Conservation (phyloP, 1,140 invertebrate genomes). For the Drosophila takahashii region DNA sequence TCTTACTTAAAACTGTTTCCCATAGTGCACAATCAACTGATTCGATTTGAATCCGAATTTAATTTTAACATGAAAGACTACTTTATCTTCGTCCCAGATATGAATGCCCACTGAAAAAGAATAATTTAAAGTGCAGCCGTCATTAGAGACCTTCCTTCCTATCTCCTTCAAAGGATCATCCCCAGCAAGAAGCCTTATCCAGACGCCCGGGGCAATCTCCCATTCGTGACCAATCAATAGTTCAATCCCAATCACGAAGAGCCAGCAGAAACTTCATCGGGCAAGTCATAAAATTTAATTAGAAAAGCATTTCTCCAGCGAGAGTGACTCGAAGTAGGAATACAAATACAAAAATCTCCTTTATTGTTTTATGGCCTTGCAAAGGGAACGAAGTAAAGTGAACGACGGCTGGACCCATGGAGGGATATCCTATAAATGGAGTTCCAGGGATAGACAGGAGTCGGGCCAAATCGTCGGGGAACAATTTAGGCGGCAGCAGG, state of each 20-base stretch:
- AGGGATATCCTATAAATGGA: conserved; percentile 54
- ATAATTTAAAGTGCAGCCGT: conserved; percentile 32
- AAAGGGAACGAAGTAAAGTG: conserved; percentile 46
- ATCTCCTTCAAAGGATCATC: conserved; percentile 34
- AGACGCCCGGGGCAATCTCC: conserved; percentile 18
- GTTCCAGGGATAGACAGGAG: conserved; percentile 30
- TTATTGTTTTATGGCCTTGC: conserved; percentile 75
- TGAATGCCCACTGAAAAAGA: conserved; percentile 12
- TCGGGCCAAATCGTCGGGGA: conserved; percentile 45
- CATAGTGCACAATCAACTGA: not conserved
- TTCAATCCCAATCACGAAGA: conserved; percentile 57
- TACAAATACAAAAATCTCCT: conserved; percentile 58
- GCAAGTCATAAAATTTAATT: conserved; percentile 81
- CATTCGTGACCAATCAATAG: conserved; percentile 55
- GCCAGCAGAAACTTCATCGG: conserved; percentile 58
- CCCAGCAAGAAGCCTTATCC: conserved; percentile 3
- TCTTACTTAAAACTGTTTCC: not conserved
- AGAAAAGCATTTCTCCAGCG: conserved; percentile 72
- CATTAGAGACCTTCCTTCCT: conserved; percentile 7
- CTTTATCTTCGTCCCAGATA: not conserved
- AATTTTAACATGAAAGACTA: not conserved
- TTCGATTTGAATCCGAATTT: not conserved
- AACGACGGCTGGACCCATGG: conserved; percentile 29
- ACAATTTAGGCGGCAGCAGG: conserved; percentile 62
- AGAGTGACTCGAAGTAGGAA: conserved; percentile 59